Conservation (phyloP, 2,888 invertebrate genomes). For the Ametastegia equiseti region DNA sequence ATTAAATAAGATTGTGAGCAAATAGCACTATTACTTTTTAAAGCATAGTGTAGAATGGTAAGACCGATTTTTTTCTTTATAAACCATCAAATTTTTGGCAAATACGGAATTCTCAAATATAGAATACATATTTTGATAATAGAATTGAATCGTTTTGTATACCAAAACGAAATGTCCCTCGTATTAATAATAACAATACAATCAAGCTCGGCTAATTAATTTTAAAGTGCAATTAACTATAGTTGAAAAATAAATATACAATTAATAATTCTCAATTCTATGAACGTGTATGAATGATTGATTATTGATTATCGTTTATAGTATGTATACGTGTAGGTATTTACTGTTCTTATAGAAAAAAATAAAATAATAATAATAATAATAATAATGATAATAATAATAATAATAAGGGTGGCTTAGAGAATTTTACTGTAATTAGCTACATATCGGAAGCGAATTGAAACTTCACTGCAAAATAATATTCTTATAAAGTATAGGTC, state of each 20-base stretch:
- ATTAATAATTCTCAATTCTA: constrained; percentile 36
- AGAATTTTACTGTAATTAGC: constrained; percentile 45
- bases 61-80: background rate
- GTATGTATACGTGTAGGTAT: no score
- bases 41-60: background rate
- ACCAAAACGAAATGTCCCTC: background rate
- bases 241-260: constrained; percentile 38
- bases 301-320: constrained; percentile 5
- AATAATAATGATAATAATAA: constrained; percentile 55
- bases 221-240: constrained; percentile 19
- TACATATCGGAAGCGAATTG: constrained; percentile 43
- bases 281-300: constrained; percentile 23
- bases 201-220: constrained; percentile 5
- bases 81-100: constrained; percentile 33
- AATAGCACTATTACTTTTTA: constrained; percentile 15
- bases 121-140: background rate
- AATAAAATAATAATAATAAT: constrained; percentile 59
- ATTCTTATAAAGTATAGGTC: constrained; percentile 16
- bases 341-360: constrained; percentile 51
- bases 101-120: background rate
- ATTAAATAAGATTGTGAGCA: constrained; percentile 32
- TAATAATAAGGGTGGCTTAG: constrained; percentile 54
- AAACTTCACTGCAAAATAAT: constrained; percentile 38
- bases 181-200: background rate
- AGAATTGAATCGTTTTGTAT: background rate